These are phyloP conservation scores for Nasonia vitripennis DNA, from an alignment of 1,140 invertebrate genomes.

Conservation along the genomic window DNA sequence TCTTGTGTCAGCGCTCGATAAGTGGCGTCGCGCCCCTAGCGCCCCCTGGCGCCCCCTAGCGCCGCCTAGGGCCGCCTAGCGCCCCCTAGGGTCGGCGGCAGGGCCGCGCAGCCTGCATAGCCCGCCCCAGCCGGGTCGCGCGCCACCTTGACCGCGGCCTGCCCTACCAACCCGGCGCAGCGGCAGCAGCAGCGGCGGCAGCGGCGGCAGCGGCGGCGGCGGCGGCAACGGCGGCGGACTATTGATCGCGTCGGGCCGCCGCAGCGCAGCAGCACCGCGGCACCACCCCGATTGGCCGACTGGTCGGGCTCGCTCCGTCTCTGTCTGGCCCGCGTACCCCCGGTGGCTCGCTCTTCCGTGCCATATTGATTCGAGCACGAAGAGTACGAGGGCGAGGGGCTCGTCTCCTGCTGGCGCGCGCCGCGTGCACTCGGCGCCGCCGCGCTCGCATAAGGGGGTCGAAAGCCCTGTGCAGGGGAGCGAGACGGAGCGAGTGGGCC, in stretches of 20 bases:
- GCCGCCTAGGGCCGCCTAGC: background rate
- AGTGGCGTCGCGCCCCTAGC: too few relatives aligned
- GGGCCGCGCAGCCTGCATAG: background rate
- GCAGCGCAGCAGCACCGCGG: background rate
- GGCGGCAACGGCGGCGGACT: background rate
- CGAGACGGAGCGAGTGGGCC: background rate
- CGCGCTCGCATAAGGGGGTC: constrained; percentile 13
- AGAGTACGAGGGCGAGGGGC: background rate
- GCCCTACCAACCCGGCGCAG: background rate
- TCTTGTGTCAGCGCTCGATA: too few relatives aligned
- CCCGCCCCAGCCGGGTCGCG: background rate
- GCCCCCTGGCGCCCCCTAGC: too few relatives aligned
- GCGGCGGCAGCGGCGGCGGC: too few relatives aligned
- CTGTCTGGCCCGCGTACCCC: background rate
- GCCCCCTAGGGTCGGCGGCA: background rate
- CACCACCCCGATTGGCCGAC: background rate
- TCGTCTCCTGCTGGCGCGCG: background rate
- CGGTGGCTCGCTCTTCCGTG: background rate
- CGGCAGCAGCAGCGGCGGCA: background rate
- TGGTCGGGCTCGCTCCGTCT: background rate
- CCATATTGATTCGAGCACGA: constrained; percentile 14
- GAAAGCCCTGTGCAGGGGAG: background rate
- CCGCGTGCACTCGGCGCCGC: constrained; percentile 9
- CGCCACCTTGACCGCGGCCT: background rate
- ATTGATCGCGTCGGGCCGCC: background rate